phyloP scores from a whole-genome alignment of 2,888 invertebrate species.

The Lumbricus terrestris region DNA sequence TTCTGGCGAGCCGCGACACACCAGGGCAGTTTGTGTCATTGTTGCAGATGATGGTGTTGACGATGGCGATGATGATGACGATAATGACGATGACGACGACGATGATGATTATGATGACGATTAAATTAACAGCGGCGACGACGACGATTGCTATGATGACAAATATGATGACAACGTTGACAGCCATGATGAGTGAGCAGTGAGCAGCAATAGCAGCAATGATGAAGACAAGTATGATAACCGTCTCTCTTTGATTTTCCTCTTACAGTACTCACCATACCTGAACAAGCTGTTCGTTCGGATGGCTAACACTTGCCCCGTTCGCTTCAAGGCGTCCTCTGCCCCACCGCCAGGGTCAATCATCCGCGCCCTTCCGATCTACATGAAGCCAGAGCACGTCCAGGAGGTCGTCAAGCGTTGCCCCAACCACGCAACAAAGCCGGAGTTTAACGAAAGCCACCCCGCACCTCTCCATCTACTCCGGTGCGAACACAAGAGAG shows the following conservation, averaged over 20 bases:
- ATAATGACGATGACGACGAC: background rate
- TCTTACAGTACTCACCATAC: conserved; percentile 67
- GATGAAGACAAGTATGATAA: background rate
- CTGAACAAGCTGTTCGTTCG: conserved; percentile 60
- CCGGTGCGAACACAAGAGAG: conserved; percentile 56
- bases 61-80: background rate
- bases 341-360: conserved; percentile 52
- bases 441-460: conserved; percentile 39
- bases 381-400: conserved; percentile 67
- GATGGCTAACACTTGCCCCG: conserved; percentile 66
- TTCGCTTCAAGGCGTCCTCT: conserved; percentile 69
- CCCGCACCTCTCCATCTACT: conserved; percentile 52
- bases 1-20: background rate
- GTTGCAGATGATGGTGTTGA: background rate
- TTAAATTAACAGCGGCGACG: background rate
- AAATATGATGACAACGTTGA: background rate
- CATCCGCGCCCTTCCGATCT: conserved; percentile 71
- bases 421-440: conserved; percentile 65
- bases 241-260: background rate
- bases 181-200: background rate
- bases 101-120: background rate
- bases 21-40: background rate
- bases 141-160: background rate
- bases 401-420: conserved; percentile 72
- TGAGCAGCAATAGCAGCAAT: background rate